Conservation (phyloP, 2,888 invertebrate genomes). For the Holacanthella duospinosa region DNA sequence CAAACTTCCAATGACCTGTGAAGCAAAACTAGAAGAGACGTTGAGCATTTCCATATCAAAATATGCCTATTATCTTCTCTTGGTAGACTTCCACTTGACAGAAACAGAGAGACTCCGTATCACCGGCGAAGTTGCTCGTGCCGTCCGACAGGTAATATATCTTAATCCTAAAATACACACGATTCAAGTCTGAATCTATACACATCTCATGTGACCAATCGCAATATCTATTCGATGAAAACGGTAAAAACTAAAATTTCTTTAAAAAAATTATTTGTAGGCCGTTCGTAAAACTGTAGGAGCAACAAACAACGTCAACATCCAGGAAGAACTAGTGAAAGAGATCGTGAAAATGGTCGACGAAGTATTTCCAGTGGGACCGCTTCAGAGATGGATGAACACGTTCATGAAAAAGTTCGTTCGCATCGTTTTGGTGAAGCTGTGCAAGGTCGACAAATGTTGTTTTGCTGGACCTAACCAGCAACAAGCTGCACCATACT, state of each 20-base stretch:
- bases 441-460: not conserved
- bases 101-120: not conserved
- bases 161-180: too few species aligned
- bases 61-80: not conserved
- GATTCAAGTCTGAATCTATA: too few species aligned
- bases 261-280: not conserved
- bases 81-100: not conserved
- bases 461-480: not conserved
- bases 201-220: too few species aligned
- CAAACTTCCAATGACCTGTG: not conserved
- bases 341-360: not conserved
- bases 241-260: too few species aligned
- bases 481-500: not conserved
- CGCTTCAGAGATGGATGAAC: not conserved
- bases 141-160: too few species aligned
- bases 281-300: not conserved
- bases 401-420: not conserved
- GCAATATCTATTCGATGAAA: too few species aligned
- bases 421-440: not conserved
- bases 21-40: not conserved
- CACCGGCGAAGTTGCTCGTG: too few species aligned
- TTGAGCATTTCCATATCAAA: not conserved
- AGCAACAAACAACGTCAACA: not conserved
- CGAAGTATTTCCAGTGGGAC: not conserved
- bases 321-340: not conserved